Base-by-base conservation (phyloP, 2,888 invertebrate species). In the Pardosa pseudoannulata region DNA sequence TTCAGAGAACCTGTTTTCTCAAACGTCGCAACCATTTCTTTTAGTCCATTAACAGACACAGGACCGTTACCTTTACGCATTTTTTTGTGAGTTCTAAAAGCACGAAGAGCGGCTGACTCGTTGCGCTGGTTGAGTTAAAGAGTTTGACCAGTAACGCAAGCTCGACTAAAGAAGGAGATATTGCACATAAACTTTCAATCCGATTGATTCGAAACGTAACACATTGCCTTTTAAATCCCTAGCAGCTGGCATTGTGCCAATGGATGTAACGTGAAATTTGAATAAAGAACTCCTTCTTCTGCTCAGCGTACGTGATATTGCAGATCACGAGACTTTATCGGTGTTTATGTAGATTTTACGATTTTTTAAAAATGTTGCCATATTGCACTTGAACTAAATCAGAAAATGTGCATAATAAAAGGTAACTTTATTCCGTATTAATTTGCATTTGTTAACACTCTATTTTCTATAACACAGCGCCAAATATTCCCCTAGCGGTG, bases 141-240 rank as follows among this genome's bases (percentile, higher is more conserved):
- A 56, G 23, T 56, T 56, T 23, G 23, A 56, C 16, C n/a, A 56
- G 23, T 23, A 23, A 56, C 23, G 56, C 56, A 56, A 19, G 56
- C 56, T 23, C 56, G 19, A 23, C 23, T 19, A 23, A 56, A 23
- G 56, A 56, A 56, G 23, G 56, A 23, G 23, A 5, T 23, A 56
- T 56, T 56, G 23, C 19, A 16, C 56, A 56, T 56, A 56, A n/a
- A 56, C 56, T 56, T 56, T 56, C 56, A 56, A 56, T 56, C 56
- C 2, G 11, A 56, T 56, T 23, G 56, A 23, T 56, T 56, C 56
- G 56, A 23, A 56, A 56, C n/a, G 56, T 56, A 56, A 56, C 56
- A 56, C 56, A 56, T 56, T 56, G 23, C 56, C 23, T 56, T 56
- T 56, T 56, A 56, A 56, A 56, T 5, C 5, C 5, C 56, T 23